Evolutionary conservation across 2,113 vertebrate species (phyloP), one percentile per base, ranked within the genome.

Genomic region (Baryphthengus martii): DNA sequence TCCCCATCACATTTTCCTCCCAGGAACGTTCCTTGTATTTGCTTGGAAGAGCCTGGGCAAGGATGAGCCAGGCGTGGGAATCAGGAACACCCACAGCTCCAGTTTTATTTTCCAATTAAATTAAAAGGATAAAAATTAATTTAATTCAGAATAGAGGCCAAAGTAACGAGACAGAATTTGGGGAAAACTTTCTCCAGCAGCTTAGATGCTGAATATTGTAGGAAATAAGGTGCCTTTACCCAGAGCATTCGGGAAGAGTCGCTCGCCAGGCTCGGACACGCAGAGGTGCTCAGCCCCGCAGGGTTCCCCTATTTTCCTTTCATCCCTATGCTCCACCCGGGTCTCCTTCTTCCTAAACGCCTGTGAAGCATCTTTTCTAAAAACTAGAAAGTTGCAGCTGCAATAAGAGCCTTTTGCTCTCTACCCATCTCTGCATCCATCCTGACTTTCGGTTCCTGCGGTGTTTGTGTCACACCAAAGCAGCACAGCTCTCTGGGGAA

Each of bases 231-330:
- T 18, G 7, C 4, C 29, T 82, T 67, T 5, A 1, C 35, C 56
- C 1, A 2, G 55, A 70, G 70, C 6, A 0, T 35, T 80, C 35
- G 72, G 85, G 49, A 89, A 29, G 4, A 66, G 61, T 59, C 7
- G 11, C 40, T 73, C 4, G 0, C 17, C 0, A 1, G 74, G 26
- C 50, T 61, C 0, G 9, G 56, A 6, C 72, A 24, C 29, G 1
- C 47, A 3, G 79, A 11, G 58, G 25, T 9, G 77, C 66, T 87
- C 77, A 53, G 55, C 63, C 76, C 72, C 1, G 4, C 14, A 26
- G 50, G 25, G 4, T 4, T 39, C 11, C 52, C 31, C 13, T 7
- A 2, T 50, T 75, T 58, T 9, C 29, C 52, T 39, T 45, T 29
- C 75, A 24, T 39, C 65, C 78, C 29, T 3, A 2, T 1, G 3